Conservation (phyloP, 2,888 invertebrate species). For the Caenorhabditis plicata region DNA sequence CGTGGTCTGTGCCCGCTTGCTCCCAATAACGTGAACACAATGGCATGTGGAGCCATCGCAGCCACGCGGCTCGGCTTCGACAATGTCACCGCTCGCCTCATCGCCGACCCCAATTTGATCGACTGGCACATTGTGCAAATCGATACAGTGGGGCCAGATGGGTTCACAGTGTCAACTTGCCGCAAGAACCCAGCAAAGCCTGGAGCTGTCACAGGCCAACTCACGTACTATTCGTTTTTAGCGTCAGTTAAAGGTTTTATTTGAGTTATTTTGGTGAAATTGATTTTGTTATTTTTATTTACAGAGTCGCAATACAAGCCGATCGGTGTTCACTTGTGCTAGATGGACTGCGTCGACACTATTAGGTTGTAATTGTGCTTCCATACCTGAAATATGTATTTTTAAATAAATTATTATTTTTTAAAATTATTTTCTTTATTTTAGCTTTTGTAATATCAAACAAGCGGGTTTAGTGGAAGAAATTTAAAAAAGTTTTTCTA, state of each 20-base stretch:
- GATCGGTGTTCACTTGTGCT: constrained; percentile 57
- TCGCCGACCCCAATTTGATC: constrained; percentile 70
- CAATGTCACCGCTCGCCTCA: constrained; percentile 68
- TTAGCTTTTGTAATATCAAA: too few species aligned
- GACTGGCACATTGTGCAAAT: constrained; percentile 71
- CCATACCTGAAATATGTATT: constrained; percentile 20
- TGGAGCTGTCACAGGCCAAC: constrained; percentile 70
- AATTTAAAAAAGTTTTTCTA: too few species aligned
- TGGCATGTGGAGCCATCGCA: constrained; percentile 70
- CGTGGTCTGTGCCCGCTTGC: constrained; percentile 70
- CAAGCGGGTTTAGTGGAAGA: too few species aligned
- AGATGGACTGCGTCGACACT: constrained; percentile 50
- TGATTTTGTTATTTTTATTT: constrained; percentile 11
- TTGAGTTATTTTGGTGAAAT: background rate
- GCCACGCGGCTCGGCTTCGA: constrained; percentile 71
- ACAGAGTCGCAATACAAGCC: constrained; percentile 53
- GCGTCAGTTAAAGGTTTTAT: constrained; percentile 67
- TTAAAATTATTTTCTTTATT: too few species aligned
- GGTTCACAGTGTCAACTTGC: constrained; percentile 65
- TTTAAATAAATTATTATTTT: too few species aligned
- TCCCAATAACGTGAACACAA: constrained; percentile 72
- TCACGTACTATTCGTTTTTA: constrained; percentile 70
- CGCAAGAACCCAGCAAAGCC: constrained; percentile 70
- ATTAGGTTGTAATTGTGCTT: constrained; percentile 45
- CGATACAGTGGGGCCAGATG: constrained; percentile 39